A percentile compares a stretch with the other conserved stretches of the same genome.
Conservation (phyloP, 2,888 invertebrate species). For the Drosophila borborema region DNA sequence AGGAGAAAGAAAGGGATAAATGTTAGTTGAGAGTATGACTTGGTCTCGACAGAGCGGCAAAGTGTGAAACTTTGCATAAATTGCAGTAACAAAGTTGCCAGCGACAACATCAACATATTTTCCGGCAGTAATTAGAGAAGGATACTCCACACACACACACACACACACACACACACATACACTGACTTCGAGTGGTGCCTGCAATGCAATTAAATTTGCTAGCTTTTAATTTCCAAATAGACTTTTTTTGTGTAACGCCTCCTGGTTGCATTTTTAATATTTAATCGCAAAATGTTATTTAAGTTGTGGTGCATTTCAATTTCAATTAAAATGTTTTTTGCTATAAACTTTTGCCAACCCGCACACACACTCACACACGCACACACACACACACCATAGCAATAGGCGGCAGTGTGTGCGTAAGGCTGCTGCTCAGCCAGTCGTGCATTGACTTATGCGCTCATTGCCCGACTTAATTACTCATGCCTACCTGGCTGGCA, state of each 20-base stretch:
- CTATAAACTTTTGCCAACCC: conserved; percentile 49
- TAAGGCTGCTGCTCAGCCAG: conserved; percentile 41
- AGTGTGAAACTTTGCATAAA: conserved; percentile 76
- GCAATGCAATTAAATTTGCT: conserved; percentile 63
- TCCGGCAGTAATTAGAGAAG: conserved; percentile 69
- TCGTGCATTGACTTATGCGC: conserved; percentile 58
- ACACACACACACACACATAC: no score
- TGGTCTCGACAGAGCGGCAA: conserved; percentile 43
- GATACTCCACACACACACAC: conserved; percentile 30
- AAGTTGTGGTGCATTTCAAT: conserved; percentile 75
- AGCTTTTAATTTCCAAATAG: conserved; percentile 60
- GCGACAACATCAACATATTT: conserved; percentile 74
- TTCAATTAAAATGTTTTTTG: conserved; percentile 72
- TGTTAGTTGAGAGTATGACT: conserved; percentile 17
- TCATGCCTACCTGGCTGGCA: conserved; percentile 64
- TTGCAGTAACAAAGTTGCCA: conserved; percentile 69
- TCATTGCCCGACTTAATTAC: conserved; percentile 70
- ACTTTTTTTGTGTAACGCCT: conserved; percentile 25
- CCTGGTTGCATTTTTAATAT: conserved; percentile 52
- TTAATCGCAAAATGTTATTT: conserved; percentile 70
- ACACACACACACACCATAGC: not conserved
- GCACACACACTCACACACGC: no score
- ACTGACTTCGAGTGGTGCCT: conserved; percentile 14
- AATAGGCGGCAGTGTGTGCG: not conserved
- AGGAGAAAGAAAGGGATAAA: conserved; percentile 29